These are phyloP conservation scores for Bovichtus diacanthus DNA, from an alignment of 2,797 vertebrate species.

Conservation along the genomic window DNA sequence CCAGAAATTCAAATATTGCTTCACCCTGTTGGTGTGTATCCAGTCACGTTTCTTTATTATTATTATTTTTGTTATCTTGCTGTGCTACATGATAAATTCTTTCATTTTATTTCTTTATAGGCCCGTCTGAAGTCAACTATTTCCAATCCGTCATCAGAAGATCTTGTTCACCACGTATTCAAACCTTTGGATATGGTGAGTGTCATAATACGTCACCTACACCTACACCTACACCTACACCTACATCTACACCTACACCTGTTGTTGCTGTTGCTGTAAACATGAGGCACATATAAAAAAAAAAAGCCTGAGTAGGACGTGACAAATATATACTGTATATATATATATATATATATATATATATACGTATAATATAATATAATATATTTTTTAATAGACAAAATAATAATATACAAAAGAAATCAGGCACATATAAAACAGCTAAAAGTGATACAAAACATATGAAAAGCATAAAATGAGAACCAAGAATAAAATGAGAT, in stretches of 20 bases:
- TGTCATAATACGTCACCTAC: slow-evolving; percentile 4
- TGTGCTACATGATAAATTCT: neutral
- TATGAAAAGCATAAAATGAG: no score
- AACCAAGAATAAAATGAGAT: no score
- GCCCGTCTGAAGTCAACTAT: slow-evolving; percentile 88
- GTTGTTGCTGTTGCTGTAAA: slow-evolving; percentile 23
- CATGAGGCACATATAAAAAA: neutral
- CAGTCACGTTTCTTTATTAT: neutral
- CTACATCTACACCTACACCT: slow-evolving; percentile 45
- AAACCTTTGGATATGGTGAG: slow-evolving; percentile 91
- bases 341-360: no score
- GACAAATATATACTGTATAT: neutral
- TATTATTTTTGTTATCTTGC: fast-evolving
- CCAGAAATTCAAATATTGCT: slow-evolving; percentile 93
- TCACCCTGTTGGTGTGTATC: slow-evolving; percentile 90
- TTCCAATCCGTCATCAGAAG: slow-evolving; percentile 87
- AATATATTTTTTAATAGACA: no score
- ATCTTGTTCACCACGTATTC: slow-evolving; percentile 90
- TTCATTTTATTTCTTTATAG: slow-evolving; percentile 65
- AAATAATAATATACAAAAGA: no score
- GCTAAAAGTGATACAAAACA: no score
- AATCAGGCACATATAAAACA: no score
- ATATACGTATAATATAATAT: no score
- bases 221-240: no score
- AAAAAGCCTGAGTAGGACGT: neutral